A percentile compares a stretch with the other conserved stretches of the same genome.
These are phyloP conservation scores for Tyrophagus putrescentiae DNA, from an alignment of 1,140 invertebrate genomes.

Conservation along the genomic window DNA sequence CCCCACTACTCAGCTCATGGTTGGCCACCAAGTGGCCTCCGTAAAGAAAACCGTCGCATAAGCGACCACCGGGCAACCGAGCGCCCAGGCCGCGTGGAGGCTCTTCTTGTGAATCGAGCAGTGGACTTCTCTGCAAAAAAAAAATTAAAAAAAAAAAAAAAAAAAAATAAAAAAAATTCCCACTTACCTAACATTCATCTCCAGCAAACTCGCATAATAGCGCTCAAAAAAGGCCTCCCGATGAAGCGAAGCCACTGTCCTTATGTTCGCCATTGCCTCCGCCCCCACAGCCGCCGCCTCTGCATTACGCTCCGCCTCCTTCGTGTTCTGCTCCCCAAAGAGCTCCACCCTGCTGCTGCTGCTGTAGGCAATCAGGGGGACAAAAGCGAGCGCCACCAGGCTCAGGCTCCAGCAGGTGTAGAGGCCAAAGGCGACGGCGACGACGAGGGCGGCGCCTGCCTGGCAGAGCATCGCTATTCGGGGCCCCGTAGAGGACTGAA, in stretches of 20 bases:
- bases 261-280: conserved; percentile 40
- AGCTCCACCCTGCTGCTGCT: conserved; percentile 45
- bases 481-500: conserved; percentile 68
- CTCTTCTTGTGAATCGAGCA: conserved; percentile 40
- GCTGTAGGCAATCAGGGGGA: conserved; percentile 34
- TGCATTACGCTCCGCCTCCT: background rate
- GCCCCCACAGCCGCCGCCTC: conserved; percentile 33
- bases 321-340: conserved; percentile 21
- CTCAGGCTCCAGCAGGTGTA: conserved; percentile 36
- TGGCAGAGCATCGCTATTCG: conserved; percentile 61
- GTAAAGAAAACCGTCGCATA: background rate
- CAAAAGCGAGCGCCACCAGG: conserved; percentile 31
- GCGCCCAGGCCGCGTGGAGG: conserved; percentile 30
- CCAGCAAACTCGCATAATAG: background rate
- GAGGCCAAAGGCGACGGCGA: conserved; percentile 34
- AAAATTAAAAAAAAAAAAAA: background rate
- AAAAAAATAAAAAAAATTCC: background rate
- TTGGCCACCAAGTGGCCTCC: background rate
- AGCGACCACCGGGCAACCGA: background rate
- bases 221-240: conserved; percentile 29
- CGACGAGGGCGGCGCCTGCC: conserved; percentile 39
- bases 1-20: background rate
- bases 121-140: conserved; percentile 19
- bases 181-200: background rate
- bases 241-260: conserved; percentile 40